Conservation (phyloP, 2,113 vertebrate genomes). For the Todiramphus chloris region DNA sequence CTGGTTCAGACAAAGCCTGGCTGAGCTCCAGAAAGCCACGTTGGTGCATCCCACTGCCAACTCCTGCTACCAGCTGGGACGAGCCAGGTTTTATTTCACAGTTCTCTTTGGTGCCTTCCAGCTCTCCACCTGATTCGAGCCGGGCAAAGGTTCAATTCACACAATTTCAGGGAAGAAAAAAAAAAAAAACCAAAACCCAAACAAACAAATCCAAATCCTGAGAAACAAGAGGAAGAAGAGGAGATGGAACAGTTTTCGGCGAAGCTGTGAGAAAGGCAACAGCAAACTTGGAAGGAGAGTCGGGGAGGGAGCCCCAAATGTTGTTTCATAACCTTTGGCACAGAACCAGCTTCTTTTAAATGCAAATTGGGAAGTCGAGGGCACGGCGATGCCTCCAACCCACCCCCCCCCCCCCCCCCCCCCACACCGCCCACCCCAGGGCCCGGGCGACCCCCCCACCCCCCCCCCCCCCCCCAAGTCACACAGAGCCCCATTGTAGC, state of each 20-base stretch:
- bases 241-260: fast-evolving
- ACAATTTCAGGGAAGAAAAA: fast-evolving
- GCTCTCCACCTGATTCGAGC: neutral
- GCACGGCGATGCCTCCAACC: neutral
- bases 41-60: neutral
- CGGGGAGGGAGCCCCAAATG: fast-evolving
- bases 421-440: neutral
- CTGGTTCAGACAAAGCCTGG: neutral
- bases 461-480: neutral
- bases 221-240: neutral
- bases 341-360: neutral
- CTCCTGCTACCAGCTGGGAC: neutral
- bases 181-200: no score
- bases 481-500: neutral
- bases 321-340: neutral
- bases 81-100: neutral
- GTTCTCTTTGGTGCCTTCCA: neutral
- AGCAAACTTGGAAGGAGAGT: no score
- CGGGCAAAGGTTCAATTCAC: neutral
- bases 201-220: neutral
- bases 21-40: neutral
- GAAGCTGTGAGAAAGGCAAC: neutral
- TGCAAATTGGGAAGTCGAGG: fast-evolving
- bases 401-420: neutral
- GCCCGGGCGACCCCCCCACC: neutral